Evolutionary conservation across 2,797 vertebrate genomes (phyloP), one percentile per base, ranked within the genome.

Genomic region (Alfaro cultratus): DNA sequence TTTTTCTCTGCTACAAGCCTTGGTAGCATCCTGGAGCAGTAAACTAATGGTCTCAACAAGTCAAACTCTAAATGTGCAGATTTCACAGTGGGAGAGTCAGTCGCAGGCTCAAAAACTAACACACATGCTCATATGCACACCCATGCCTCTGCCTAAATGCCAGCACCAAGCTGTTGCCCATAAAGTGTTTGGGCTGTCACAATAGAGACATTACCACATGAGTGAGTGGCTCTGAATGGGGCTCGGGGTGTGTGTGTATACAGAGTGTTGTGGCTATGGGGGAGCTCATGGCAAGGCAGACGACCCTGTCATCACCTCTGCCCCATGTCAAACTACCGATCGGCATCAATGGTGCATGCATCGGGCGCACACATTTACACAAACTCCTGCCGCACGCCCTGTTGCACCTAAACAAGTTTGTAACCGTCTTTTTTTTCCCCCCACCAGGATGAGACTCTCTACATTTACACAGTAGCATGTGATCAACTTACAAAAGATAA

Each of bases 171-270:
- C 95, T 95, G 95, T 94, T 92, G 91, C 90, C 95, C 91, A 94
- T 94, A 94, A 95, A 95, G 94, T 83, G 80, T 90, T 93, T 85
- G 80, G 89, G 78, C 81, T 86, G 80, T 89, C 93, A 96, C 95
- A 96, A 96, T 95, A 90, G 93, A 94, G 93, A 95, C 94, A 95
- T 96, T 96, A 95, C 90, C 95, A 95, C 95, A 96, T 93, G 95
- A 95, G 94, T 95, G 95, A 96, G 93, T 92, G 94, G 80, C 85
- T 95, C 79, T 94, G 91, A 95, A 95, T 94, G 84, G 86, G 86
- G 80, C 81, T 79, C 75, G 84, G 91, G 89, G 88, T 87, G 86
- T 92, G 91, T 93, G 91, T 93, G 90, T 90, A 83, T 90, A 91
- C 82, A 89, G 88, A 90, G 90, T 79, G 89, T 78, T 91, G 85